phyloP scores from a whole-genome alignment of 2,888 invertebrate genomes.

The Microplitis manilae region DNA sequence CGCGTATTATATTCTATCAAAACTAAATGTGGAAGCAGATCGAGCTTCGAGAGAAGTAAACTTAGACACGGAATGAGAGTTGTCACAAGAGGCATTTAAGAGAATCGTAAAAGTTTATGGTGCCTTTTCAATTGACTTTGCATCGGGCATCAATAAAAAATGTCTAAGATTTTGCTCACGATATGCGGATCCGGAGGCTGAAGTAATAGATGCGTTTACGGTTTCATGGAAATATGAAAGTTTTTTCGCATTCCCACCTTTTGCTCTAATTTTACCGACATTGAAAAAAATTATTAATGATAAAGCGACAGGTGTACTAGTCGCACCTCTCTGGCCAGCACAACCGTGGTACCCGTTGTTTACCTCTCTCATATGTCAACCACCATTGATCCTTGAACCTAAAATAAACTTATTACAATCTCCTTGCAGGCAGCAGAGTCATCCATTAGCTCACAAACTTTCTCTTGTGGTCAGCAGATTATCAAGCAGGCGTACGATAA shows the following conservation, averaged over 20 bases:
- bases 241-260: constrained; percentile 51
- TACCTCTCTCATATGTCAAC: background rate
- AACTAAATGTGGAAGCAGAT: constrained; percentile 51
- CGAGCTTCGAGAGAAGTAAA: constrained; percentile 44
- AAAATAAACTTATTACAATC: background rate
- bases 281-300: constrained; percentile 43
- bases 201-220: constrained; percentile 44
- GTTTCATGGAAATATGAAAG: constrained; percentile 32
- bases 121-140: constrained; percentile 41
- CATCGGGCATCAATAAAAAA: constrained; percentile 43
- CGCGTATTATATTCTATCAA: constrained; percentile 50
- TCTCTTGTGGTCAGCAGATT: constrained; percentile 54
- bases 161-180: constrained; percentile 42
- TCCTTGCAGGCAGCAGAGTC: constrained; percentile 45
- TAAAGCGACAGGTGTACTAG: constrained; percentile 23
- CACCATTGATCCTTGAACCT: constrained; percentile 11
- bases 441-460: constrained; percentile 48
- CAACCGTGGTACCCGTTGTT: constrained; percentile 37
- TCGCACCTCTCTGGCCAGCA: constrained; percentile 40
- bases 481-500: constrained; percentile 50
- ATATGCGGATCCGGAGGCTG: constrained; percentile 36
- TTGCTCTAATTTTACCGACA: constrained; percentile 43
- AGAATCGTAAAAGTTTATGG: constrained; percentile 35
- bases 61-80: constrained; percentile 45
- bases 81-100: constrained; percentile 30